Evolutionary conservation across 2,888 invertebrate species (phyloP), one percentile per base, ranked within the genome.

Genomic region (Pycnomerus fuliginosus): DNA sequence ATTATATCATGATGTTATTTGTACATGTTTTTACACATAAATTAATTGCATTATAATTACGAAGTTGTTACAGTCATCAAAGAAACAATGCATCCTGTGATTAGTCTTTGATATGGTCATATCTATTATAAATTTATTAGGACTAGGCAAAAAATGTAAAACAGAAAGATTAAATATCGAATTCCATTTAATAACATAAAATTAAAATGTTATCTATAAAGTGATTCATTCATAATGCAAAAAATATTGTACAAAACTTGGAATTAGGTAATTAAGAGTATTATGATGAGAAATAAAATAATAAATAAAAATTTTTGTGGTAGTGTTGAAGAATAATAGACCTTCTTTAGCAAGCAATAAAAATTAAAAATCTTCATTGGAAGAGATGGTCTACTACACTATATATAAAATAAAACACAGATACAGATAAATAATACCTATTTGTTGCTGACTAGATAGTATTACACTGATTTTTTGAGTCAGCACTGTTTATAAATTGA

Each of bases 401-500:
- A 39, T 29, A 34, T 36, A 38, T 12, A 25, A 32, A 48, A 44
- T 31, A 30, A 46, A 53, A 51, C 46, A 49, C 44, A 44, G 45
- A 50, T 45, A 52, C 47, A 51, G 52, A 50, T 52, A 58, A 57
- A 52, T 52, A 49, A 55, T 55, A 54, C 36, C 53, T 56, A 60
- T 57, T n/a, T 53, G 53, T 60, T 60, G 64, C 62, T 62, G 67
- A 67, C 67, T 67, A 66, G 67, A 67, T 58, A 60, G 58, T 63
- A 60, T 61, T 62, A 65, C 61, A 63, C 62, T 64, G 62, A 65
- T 61, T 59, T n/a, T n/a, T 61, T 64, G 60, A 64, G 67, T 62
- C 64, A 66, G 66, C 64, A 62, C 55, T 54, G 52, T 40, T 7
- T 39, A 39, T 53, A 55, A 52, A 55, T 50, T 38, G 47, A 42